Evolutionary conservation across 2,113 vertebrate species (phyloP).

Genomic region (Neolamprologus toae): DNA sequence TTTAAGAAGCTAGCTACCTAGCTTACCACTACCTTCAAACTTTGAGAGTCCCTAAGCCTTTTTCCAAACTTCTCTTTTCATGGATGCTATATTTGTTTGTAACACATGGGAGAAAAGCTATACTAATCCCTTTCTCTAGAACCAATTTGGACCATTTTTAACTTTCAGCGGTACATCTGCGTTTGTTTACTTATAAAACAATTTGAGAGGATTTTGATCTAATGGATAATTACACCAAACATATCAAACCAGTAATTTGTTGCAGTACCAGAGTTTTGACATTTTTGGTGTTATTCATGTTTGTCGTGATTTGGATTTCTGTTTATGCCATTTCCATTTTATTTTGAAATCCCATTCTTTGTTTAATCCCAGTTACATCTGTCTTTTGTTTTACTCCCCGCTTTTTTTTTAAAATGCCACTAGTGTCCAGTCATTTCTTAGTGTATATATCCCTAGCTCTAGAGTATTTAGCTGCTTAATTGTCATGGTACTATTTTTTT

Average conservation of each 20-base stretch:
- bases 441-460: neutral
- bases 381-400: neutral
- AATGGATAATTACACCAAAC: neutral
- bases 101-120: neutral
- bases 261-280: neutral
- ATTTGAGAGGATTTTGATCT: neutral
- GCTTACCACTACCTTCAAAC: neutral
- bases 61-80: neutral
- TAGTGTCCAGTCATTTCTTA: neutral
- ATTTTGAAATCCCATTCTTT: neutral
- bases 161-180: neutral
- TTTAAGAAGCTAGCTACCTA: neutral
- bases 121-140: neutral
- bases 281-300: neutral
- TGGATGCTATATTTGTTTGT: neutral
- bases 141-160: neutral
- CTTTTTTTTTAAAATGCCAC: neutral
- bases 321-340: neutral
- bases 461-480: neutral
- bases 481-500: neutral
- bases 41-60: neutral
- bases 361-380: neutral
- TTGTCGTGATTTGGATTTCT: neutral
- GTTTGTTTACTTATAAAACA: neutral
- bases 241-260: neutral